phyloP scores from a whole-genome alignment of 2,797 vertebrate genomes.

The Malacoctenus gilli region DNA sequence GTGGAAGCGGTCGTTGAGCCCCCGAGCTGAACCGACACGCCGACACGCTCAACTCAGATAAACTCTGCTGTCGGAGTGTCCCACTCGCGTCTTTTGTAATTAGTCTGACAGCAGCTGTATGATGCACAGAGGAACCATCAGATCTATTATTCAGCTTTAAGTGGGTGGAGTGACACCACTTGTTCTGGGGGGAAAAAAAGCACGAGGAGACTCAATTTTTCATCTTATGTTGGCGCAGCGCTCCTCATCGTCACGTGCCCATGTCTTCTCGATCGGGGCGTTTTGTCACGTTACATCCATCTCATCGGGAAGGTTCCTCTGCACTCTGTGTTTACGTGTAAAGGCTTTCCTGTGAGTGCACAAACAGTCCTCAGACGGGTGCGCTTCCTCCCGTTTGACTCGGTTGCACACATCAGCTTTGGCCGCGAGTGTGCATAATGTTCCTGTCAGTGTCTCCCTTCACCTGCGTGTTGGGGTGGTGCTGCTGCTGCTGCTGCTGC shows the following conservation, averaged over 20 bases:
- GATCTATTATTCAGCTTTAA: slow-evolving; percentile 69
- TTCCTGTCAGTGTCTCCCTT: slow-evolving; percentile 19
- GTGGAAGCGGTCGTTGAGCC: slow-evolving; percentile 1
- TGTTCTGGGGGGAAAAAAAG: slow-evolving; percentile 56
- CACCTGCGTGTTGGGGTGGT: slow-evolving; percentile 25
- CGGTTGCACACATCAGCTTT: neutral
- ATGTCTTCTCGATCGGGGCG: slow-evolving; percentile 15
- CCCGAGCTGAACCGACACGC: slow-evolving; percentile 1
- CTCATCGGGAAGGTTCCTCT: slow-evolving; percentile 8
- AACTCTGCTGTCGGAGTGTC: slow-evolving; percentile 24
- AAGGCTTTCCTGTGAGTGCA: slow-evolving; percentile 16
- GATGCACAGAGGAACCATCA: slow-evolving; percentile 52
- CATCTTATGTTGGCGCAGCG: slow-evolving; percentile 32
- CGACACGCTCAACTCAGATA: slow-evolving; percentile 4
- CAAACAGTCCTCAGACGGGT: slow-evolving; percentile 1
- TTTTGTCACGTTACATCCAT: slow-evolving; percentile 45
- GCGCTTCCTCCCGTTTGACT: neutral
- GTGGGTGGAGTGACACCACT: slow-evolving; percentile 60
- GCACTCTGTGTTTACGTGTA: slow-evolving; percentile 7
- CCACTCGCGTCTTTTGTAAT: slow-evolving; percentile 51
- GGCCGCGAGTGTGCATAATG: slow-evolving; percentile 2
- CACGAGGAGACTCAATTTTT: slow-evolving; percentile 53
- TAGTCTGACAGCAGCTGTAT: slow-evolving; percentile 43
- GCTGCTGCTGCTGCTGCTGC: no score
- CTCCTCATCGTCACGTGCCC: slow-evolving; percentile 32